Conservation (phyloP, 2,888 invertebrate genomes). For the Eucera pruinosa region DNA sequence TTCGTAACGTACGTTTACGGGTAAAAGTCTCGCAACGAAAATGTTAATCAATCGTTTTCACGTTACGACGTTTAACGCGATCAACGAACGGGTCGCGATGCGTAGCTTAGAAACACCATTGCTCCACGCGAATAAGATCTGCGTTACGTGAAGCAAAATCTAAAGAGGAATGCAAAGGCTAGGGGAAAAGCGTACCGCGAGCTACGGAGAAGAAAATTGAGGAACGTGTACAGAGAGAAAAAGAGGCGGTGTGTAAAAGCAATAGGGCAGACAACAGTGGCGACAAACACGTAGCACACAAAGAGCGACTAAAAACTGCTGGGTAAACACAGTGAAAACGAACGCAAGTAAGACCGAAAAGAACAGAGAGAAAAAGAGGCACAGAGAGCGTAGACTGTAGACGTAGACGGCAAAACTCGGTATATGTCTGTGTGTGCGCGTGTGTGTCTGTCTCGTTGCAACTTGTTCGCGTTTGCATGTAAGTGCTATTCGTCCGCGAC, state of each 20-base stretch:
- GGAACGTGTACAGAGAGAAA: conserved; percentile 76
- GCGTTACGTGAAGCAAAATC: too few relatives aligned
- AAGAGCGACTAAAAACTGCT: conserved; percentile 40
- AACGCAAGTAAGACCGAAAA: not conserved
- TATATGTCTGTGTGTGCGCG: conserved; percentile 1
- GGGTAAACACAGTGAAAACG: conserved; percentile 9
- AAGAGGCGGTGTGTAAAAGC: conserved; percentile 41
- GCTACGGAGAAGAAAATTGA: conserved; percentile 84
- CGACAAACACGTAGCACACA: conserved; percentile 76
- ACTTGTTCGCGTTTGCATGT: too few relatives aligned
- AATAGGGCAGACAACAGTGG: conserved; percentile 67
- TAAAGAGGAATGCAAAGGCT: conserved; percentile 47
- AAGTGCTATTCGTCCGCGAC: too few relatives aligned
- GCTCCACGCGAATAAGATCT: too few relatives aligned
- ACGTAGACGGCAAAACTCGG: conserved; percentile 17
- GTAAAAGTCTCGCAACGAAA: too few relatives aligned
- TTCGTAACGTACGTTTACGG: too few relatives aligned
- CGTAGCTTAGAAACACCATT: too few relatives aligned
- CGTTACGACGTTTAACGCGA: too few relatives aligned
- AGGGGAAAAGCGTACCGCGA: conserved; percentile 37
- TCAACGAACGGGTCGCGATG: too few relatives aligned
- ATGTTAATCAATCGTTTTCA: too few relatives aligned
- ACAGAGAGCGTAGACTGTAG: too few relatives aligned
- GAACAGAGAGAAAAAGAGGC: not conserved
- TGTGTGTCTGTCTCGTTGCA: not conserved